phyloP scores from a whole-genome alignment of 2,113 vertebrate species.

The Hydrolagus affinis region DNA sequence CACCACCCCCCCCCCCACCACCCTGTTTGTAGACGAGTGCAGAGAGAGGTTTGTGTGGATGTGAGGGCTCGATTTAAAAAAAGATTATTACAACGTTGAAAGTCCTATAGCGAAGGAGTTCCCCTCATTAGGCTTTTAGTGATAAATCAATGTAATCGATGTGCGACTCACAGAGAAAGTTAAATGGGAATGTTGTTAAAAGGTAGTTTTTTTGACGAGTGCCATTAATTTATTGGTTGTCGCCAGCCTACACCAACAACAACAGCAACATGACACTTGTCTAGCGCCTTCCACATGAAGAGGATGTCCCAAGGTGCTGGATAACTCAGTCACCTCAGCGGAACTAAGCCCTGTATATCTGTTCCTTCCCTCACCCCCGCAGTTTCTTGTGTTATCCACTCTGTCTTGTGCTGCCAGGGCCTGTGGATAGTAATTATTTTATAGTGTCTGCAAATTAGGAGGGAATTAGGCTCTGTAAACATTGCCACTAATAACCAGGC shows the following conservation, averaged over 20 bases:
- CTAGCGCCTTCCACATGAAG: too few relatives aligned
- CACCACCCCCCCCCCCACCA: too few relatives aligned
- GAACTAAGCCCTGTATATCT: conserved; percentile 56
- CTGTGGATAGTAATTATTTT: conserved; percentile 96
- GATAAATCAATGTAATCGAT: conserved; percentile 31
- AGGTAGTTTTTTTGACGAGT: conserved; percentile 75
- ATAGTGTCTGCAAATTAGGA: conserved; percentile 88
- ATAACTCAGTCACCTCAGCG: conserved; percentile 72
- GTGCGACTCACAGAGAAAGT: conserved; percentile 28
- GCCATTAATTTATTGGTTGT: conserved; percentile 73
- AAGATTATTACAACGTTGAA: conserved; percentile 23
- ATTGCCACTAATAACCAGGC: conserved; percentile 87
- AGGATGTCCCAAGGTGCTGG: too few relatives aligned
- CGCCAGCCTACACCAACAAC: too few relatives aligned
- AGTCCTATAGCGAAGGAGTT: conserved; percentile 14
- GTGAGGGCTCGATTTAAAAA: too few relatives aligned
- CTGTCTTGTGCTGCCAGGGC: conserved; percentile 68
- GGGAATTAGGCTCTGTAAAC: conserved; percentile 94
- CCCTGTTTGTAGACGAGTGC: background rate
- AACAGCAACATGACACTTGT: too few relatives aligned
- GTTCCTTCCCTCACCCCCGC: conserved; percentile 65
- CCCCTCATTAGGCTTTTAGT: conserved; percentile 20
- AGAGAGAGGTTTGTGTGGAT: too few relatives aligned
- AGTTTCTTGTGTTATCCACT: conserved; percentile 73
- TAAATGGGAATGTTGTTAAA: conserved; percentile 49